These are phyloP conservation scores for Cordilura impudica DNA, from an alignment of 2,888 invertebrate genomes.

Conservation along the genomic window DNA sequence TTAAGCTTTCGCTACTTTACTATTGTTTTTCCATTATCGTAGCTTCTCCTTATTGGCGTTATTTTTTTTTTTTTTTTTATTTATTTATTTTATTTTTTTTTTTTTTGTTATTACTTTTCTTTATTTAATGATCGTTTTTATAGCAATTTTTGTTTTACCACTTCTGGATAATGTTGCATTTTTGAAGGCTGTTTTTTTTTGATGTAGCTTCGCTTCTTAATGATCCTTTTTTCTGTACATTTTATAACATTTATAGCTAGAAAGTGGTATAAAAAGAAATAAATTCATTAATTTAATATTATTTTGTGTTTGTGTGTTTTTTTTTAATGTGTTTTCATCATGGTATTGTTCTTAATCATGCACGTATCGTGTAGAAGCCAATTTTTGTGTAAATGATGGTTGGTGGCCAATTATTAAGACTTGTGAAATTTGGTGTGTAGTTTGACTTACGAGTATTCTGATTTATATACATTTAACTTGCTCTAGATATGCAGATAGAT, in stretches of 20 bases:
- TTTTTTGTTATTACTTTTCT: too few relatives aligned
- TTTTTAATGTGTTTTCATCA: neutral
- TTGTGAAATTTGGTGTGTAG: constrained; percentile 9
- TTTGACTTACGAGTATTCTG: constrained; percentile 1
- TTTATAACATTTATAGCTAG: neutral
- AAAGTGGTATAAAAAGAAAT: neutral
- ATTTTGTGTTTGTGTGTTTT: neutral
- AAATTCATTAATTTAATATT: neutral
- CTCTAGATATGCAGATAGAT: neutral
- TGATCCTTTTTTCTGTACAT: neutral
- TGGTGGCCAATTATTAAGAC: constrained; percentile 13
- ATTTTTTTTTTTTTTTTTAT: too few relatives aligned
- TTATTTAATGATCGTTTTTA: neutral
- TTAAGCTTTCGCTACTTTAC: neutral
- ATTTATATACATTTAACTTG: constrained; percentile 1
- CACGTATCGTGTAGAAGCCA: neutral
- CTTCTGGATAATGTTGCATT: too few relatives aligned
- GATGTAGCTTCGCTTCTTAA: neutral
- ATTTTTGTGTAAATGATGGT: constrained; percentile 11
- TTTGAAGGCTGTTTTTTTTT: neutral
- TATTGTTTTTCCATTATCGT: neutral
- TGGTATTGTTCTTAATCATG: neutral
- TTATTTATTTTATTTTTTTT: too few relatives aligned
- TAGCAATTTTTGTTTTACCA: too few relatives aligned
- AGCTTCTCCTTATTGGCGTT: neutral